These are phyloP conservation scores for Corythornis cristatus DNA, from an alignment of 2,113 vertebrate genomes.

Conservation along the genomic window DNA sequence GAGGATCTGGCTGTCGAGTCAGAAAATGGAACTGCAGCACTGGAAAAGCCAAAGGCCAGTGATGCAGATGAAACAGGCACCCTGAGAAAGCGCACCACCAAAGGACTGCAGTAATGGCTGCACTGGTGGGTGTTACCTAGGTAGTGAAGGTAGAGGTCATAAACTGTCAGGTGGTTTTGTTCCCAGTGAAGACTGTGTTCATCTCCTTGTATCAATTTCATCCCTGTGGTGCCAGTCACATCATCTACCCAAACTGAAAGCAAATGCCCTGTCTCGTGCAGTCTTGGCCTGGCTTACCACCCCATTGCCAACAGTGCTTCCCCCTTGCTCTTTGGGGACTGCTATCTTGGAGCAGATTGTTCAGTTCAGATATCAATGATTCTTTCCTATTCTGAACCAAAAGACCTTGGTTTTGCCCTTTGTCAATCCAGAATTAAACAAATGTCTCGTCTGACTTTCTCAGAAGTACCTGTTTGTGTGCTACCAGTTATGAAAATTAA, in stretches of 20 bases:
- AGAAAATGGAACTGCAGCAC: background rate
- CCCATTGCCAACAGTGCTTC: background rate
- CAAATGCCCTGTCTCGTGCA: background rate
- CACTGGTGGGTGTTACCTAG: background rate
- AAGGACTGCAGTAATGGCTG: constrained; percentile 43
- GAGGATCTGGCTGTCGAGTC: constrained; percentile 45
- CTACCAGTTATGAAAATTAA: background rate
- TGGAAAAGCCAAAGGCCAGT: background rate
- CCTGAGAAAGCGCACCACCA: constrained; percentile 80
- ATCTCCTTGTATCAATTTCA: background rate
- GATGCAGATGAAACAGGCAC: constrained; percentile 39
- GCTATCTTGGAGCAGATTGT: background rate
- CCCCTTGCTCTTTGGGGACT: background rate
- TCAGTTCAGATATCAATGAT: background rate
- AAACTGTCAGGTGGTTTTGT: background rate
- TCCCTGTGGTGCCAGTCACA: background rate
- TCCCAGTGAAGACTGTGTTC: background rate
- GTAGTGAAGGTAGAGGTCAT: background rate
- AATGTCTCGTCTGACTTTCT: background rate
- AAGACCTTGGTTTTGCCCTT: background rate
- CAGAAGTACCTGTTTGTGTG: background rate
- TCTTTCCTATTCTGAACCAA: background rate
- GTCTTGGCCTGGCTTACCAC: background rate
- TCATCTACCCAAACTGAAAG: background rate
- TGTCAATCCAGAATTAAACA: background rate